A percentile compares a stretch with the other conserved stretches of the same genome.
Evolutionary conservation across 2,113 vertebrate species (phyloP).

Genomic region (Scomber scombrus): DNA sequence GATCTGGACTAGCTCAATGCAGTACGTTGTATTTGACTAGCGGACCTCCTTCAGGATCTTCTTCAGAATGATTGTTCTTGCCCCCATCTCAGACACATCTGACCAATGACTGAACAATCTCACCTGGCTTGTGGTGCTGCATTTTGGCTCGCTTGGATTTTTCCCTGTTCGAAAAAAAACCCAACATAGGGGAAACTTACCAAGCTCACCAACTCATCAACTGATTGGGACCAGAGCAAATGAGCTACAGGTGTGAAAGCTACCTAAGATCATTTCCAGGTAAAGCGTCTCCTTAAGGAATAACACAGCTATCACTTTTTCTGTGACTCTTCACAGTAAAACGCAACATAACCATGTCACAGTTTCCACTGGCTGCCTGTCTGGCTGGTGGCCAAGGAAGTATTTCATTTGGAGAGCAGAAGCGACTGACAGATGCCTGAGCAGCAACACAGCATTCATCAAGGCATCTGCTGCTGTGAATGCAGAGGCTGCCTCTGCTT

Average conservation of each 20-base stretch:
- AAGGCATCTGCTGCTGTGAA: slow-evolving; percentile 56
- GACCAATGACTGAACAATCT: no score
- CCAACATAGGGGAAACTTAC: no score
- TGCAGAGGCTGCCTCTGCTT: slow-evolving; percentile 39
- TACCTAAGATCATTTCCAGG: neutral
- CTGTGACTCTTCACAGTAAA: slow-evolving; percentile 17
- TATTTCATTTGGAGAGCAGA: slow-evolving; percentile 64
- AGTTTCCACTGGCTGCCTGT: slow-evolving; percentile 6
- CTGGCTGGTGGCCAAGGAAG: slow-evolving; percentile 54
- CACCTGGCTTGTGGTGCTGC: no score
- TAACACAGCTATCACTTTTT: slow-evolving; percentile 23
- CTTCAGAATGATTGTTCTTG: no score
- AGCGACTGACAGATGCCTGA: slow-evolving; percentile 71
- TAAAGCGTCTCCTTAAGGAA: slow-evolving; percentile 5
- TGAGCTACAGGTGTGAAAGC: neutral
- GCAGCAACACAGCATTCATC: slow-evolving; percentile 64
- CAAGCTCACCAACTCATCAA: no score
- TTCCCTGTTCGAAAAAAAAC: no score
- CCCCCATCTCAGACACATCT: no score
- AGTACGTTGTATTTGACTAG: no score
- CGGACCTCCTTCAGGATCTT: no score
- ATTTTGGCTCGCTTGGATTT: no score
- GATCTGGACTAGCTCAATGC: no score
- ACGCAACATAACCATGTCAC: slow-evolving; percentile 30
- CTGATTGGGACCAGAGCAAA: no score